Evolutionary conservation across 2,797 vertebrate species (phyloP).

Genomic region (Megaceryle alcyon): DNA sequence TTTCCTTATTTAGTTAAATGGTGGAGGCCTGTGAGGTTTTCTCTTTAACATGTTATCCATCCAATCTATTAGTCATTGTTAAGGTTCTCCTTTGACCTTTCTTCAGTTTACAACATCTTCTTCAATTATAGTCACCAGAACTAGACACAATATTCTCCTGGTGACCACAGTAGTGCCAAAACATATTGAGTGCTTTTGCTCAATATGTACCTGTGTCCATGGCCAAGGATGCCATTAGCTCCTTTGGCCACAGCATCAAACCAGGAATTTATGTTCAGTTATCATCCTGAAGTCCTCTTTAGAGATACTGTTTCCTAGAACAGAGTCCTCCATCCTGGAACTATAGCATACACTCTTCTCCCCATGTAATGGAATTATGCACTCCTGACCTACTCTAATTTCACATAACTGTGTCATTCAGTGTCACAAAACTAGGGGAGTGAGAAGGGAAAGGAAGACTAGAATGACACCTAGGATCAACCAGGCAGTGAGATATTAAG

Average conservation of each 20-base stretch:
- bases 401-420: not conserved
- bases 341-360: not conserved
- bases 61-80: not conserved
- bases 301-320: not conserved
- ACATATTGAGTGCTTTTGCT: not conserved
- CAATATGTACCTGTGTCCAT: not conserved
- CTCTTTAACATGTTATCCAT: not conserved
- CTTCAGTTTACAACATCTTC: not conserved
- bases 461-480: not conserved
- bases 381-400: not conserved
- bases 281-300: not conserved
- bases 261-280: not conserved
- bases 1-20: not conserved
- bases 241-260: not conserved
- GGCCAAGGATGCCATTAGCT: not conserved
- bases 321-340: not conserved
- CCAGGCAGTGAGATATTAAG: not conserved
- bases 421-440: not conserved
- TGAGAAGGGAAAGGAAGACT: not conserved
- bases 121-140: not conserved
- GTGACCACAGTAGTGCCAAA: not conserved
- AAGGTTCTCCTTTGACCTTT: not conserved
- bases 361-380: not conserved
- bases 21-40: not conserved
- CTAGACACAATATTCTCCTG: not conserved